Percentiles rank a stretch among this genome's conserved stretches.
These are phyloP conservation scores for Uria aalge DNA, from an alignment of 2,113 vertebrate species.

Conservation along the genomic window DNA sequence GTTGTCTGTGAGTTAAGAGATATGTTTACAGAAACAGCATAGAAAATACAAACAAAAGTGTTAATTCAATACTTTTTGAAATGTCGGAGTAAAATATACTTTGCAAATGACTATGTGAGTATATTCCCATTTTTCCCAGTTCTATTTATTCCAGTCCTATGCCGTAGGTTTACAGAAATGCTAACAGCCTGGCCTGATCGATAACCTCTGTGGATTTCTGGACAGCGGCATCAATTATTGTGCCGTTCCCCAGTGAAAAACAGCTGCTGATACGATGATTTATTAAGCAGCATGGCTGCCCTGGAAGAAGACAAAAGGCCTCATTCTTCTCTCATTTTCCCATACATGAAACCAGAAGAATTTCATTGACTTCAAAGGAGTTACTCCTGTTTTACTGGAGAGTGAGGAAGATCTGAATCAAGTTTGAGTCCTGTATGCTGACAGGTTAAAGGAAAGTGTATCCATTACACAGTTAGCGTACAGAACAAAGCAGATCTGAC, in stretches of 20 bases:
- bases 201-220: neutral
- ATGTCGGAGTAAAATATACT: neutral
- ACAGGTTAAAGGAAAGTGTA: neutral
- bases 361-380: constrained; percentile 44
- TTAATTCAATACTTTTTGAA: neutral
- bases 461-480: neutral
- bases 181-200: neutral
- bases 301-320: constrained; percentile 36
- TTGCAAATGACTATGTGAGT: neutral
- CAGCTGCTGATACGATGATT: constrained; percentile 59
- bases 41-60: neutral
- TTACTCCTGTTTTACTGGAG: neutral
- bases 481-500: neutral
- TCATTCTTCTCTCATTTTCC: constrained; percentile 42
- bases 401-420: neutral
- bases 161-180: neutral
- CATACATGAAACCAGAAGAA: constrained; percentile 18
- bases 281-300: constrained; percentile 33
- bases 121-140: neutral
- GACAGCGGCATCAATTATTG: constrained; percentile 13
- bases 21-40: neutral
- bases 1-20: neutral
- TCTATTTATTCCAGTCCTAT: neutral
- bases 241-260: neutral
- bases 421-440: neutral